Base-by-base conservation (phyloP, 2,888 invertebrate genomes). In the Machimus atricapillus region DNA sequence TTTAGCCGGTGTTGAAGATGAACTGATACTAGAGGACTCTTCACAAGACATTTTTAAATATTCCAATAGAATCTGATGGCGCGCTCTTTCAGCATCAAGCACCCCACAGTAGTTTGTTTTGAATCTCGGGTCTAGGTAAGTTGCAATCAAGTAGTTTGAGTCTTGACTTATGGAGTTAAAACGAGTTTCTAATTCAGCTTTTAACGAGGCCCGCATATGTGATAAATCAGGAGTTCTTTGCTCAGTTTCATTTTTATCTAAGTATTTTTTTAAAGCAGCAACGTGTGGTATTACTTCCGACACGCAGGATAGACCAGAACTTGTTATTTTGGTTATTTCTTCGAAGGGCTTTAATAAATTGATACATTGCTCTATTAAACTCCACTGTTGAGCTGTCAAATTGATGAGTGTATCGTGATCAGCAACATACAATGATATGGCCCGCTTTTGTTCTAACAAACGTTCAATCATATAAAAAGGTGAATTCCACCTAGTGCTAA, bases 321-420 rank as follows among this genome's bases (percentile, higher is more conserved):
- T 89, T 12, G 88, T 87, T 76, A 89, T 88, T 88, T 89, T 90
- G 6, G 89, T 90, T 31, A 90, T 89, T 89, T 90, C 89, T 88
- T 90, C 88, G 78, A 90, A 90, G 8, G 89, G 89, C 88, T 89
- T 85, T 31, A 90, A 86, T 37, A 89, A 88, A 88, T 77, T 88
- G 34, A 86, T 40, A 19, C 66, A 86, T 19, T 88, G 73, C 73
- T 87, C 85, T 86, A 88, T 66, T n/a, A 88, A 23, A 9, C 88
- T 56, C 87, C 87, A 88, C n/a, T 88, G 87, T 2, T 40, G 58
- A 37, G 78, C 12, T 27, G 85, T 76, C 27, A 87, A 88, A 87
- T 88, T 88, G 87, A 88, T 78, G 87, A 79, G 87, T 89, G 52
- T 73, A 56, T 74, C 87, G 40, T 66, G 58, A 19, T 88, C 88